Evolutionary conservation across 1,140 invertebrate species (phyloP).

Genomic region (Pygmarrhopalites habei): DNA sequence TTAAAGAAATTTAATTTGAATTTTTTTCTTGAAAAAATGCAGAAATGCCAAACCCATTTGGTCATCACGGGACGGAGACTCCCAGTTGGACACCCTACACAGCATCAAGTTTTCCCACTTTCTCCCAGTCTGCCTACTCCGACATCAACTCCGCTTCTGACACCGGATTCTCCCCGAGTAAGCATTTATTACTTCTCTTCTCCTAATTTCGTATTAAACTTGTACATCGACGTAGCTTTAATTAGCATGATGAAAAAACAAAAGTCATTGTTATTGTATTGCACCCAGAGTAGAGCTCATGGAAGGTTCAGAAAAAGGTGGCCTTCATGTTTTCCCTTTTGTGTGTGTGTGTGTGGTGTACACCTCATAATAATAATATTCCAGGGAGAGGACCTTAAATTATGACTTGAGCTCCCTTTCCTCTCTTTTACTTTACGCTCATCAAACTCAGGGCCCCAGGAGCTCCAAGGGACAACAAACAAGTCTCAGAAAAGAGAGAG

Average conservation of each 20-base stretch:
- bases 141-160: conserved; percentile 27
- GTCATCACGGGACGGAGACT: conserved; percentile 20
- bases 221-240: too few species aligned
- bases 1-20: not conserved
- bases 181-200: too few species aligned
- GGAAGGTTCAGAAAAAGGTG: not conserved
- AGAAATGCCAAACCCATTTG: conserved; percentile 34
- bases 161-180: conserved; percentile 29
- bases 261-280: not conserved
- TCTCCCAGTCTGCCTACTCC: conserved; percentile 24
- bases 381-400: too few species aligned
- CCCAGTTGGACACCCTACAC: conserved; percentile 27
- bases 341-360: not conserved
- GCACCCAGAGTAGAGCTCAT: not conserved
- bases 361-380: not conserved
- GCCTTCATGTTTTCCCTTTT: not conserved
- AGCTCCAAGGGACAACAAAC: too few species aligned
- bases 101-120: conserved; percentile 20
- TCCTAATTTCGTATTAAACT: too few species aligned
- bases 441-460: too few species aligned
- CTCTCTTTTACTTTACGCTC: too few species aligned
- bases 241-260: not conserved
- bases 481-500: too few species aligned
- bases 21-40: conserved; percentile 1
- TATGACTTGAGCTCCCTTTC: too few species aligned